phyloP scores from a whole-genome alignment of 2,888 invertebrate species.

The Pimpla rufipes region DNA sequence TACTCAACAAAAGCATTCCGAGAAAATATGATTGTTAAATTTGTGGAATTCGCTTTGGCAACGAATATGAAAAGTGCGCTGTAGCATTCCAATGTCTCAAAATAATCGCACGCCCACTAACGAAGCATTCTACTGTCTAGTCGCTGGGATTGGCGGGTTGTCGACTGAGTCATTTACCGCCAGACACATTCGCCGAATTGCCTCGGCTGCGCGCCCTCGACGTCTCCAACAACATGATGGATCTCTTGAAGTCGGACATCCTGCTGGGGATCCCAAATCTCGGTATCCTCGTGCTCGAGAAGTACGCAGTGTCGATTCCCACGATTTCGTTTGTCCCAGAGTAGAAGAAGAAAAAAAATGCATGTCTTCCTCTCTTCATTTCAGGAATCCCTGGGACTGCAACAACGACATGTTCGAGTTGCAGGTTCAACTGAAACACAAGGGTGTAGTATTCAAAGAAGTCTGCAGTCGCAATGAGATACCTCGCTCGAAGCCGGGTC shows the following conservation, averaged over 20 bases:
- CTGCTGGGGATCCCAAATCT: constrained; percentile 72
- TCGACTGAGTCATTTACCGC: constrained; percentile 77
- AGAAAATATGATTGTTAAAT: background rate
- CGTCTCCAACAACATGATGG: constrained; percentile 80
- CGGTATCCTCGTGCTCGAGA: constrained; percentile 73
- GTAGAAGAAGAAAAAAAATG: background rate
- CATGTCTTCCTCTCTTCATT: constrained; percentile 44
- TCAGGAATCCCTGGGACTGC: constrained; percentile 82
- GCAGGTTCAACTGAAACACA: constrained; percentile 70
- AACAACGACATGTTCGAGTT: constrained; percentile 74
- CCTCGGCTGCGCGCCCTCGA: constrained; percentile 78
- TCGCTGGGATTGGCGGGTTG: constrained; percentile 78
- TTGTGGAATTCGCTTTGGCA: background rate
- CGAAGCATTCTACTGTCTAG: constrained; percentile 67
- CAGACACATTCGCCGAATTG: constrained; percentile 77
- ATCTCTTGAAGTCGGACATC: constrained; percentile 73
- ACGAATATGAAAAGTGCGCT: background rate
- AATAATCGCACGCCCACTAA: background rate
- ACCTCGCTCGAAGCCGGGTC: constrained; percentile 9
- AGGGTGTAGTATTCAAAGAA: constrained; percentile 67
- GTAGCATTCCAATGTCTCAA: background rate
- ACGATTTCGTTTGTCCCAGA: background rate
- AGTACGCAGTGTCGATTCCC: constrained; percentile 68
- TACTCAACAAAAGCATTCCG: too few species aligned
- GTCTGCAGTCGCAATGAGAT: constrained; percentile 67